Conservation (phyloP, 2,797 vertebrate genomes). For the Aythya fuligula region DNA sequence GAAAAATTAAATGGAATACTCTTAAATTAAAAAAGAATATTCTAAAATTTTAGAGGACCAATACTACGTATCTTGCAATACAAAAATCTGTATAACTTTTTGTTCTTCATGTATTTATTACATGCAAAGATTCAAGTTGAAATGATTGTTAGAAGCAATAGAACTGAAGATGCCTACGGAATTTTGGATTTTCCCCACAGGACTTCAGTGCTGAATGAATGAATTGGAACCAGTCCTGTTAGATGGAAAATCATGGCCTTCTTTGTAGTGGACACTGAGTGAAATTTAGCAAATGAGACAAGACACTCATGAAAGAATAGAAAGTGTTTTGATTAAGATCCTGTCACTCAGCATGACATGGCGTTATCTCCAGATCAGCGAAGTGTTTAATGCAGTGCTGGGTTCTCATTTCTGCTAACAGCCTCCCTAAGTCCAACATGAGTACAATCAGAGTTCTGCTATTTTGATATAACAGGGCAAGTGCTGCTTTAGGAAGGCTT, state of each 20-base stretch:
- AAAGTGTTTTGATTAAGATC: background rate
- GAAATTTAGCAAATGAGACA: background rate
- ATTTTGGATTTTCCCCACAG: background rate
- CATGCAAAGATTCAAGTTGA: background rate
- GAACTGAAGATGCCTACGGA: background rate
- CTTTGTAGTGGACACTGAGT: background rate
- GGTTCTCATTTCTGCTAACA: background rate
- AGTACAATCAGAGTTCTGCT: background rate
- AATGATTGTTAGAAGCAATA: background rate
- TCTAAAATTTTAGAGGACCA: background rate
- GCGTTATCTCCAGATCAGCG: background rate
- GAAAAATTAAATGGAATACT: background rate
- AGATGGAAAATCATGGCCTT: background rate
- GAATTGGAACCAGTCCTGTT: background rate
- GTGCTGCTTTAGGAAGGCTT: background rate
- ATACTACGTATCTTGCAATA: background rate
- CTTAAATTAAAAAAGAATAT: background rate
- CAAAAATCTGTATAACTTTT: background rate
- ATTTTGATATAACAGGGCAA: background rate
- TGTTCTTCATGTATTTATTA: background rate
- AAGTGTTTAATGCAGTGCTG: background rate
- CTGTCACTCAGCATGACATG: background rate
- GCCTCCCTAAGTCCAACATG: background rate
- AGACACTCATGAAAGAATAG: background rate
- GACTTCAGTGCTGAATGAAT: background rate